Base-by-base conservation (phyloP, 2,888 invertebrate genomes). In the Lordiphosa andalusiaca region DNA sequence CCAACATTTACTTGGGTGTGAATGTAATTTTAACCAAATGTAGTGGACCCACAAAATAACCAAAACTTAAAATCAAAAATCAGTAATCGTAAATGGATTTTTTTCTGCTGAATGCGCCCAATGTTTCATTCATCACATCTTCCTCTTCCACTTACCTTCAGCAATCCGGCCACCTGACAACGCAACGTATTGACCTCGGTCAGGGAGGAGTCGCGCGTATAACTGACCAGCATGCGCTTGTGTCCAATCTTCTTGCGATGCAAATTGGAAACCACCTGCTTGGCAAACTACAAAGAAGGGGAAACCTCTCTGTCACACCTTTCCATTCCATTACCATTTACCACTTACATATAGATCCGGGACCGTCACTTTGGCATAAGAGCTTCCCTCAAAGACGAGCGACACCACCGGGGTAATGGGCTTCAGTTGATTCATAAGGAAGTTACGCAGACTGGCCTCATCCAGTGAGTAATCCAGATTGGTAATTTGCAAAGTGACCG, bases 191-290 rank as follows among this genome's bases (percentile, higher is more conserved):
- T 92, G 3, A 92, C 91, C 89, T 93, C 93, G 6, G 92, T 91
- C 6, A 91, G 90, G 39, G 91, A 91, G 40, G 91, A 91, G 66
- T 89, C 90, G 55, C 93, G 92, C 19, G 92, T 92, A 80, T 93
- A 93, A 1, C 94, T 93, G 67, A 96, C 95, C 64, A 93, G 90
- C 81, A 96, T 94, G 53, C 95, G 91, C 83, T 95, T 95, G 84
- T 93, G 93, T 10, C 96, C 96, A 74, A 96, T 91, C 90, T 95
- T 95, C 73, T 93, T 93, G 46, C 95, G 92, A 84, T 96, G 95
- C 67, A 96, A 90, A 84, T 94, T 93, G 3, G 95, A 94, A 47
- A 96, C 95, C 30, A 94, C 94, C 69, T 91, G 92, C 76, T 93
- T 93, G 7, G 93, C 93, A 66, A 88, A 89, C 87, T 87, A 16